Percentiles rank a stretch among this genome's conserved stretches.
These are phyloP conservation scores for Pocillopora damicornis DNA, from an alignment of 64 coral and sea anemone species.

Conservation along the genomic window DNA sequence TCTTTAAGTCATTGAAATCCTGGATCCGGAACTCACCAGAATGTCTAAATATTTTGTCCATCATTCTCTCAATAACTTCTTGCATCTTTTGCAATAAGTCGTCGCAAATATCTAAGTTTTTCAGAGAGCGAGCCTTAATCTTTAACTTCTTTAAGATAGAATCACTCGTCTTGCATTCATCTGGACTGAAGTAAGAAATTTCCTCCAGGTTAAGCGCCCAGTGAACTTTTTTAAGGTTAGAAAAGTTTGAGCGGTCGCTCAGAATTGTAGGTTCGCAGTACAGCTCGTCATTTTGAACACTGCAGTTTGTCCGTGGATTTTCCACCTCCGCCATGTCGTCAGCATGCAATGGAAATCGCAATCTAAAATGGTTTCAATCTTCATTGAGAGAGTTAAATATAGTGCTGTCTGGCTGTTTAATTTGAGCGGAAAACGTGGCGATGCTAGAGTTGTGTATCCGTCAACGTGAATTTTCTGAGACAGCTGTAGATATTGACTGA, in stretches of 20 bases:
- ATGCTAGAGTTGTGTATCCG: not conserved
- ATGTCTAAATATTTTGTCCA: not conserved
- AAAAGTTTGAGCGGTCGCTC: not conserved
- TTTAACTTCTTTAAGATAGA: constrained; percentile 9
- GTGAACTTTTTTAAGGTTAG: not conserved
- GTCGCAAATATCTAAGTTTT: not conserved
- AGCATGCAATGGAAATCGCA: not conserved
- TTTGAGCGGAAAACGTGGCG: constrained; percentile 4
- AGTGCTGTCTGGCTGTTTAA: not conserved
- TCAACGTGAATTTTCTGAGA: not conserved
- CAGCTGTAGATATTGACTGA: not conserved
- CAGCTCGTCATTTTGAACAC: not conserved
- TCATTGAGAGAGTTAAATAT: not conserved
- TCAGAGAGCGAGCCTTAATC: not conserved
- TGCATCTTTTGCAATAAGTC: not conserved
- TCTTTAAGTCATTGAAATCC: constrained; percentile 13
- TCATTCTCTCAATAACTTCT: not conserved
- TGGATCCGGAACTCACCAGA: not conserved
- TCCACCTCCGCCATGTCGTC: not conserved
- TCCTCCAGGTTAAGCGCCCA: constrained; percentile 27
- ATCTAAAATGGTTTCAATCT: not conserved
- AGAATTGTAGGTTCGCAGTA: not conserved
- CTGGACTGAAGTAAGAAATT: constrained; percentile 16
- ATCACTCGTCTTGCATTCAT: not conserved
- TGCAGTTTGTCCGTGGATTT: not conserved